phyloP scores from a whole-genome alignment of 2,797 vertebrate species.

The Pelodytes ibericus region DNA sequence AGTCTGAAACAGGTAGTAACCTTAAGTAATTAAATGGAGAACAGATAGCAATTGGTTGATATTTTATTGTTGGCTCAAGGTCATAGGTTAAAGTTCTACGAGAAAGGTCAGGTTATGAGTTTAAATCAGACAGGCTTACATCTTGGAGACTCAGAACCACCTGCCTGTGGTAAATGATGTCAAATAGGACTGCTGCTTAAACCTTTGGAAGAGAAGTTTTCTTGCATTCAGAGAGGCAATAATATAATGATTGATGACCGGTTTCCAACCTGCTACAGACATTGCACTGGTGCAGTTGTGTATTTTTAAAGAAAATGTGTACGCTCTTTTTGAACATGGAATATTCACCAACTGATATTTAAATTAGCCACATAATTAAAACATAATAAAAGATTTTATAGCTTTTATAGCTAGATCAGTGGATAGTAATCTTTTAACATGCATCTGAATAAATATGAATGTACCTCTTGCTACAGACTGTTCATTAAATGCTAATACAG shows the following conservation, averaged over 20 bases:
- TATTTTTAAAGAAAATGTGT: neutral
- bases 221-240: no score
- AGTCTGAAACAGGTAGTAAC: conserved; percentile 31
- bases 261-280: no score
- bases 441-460: neutral
- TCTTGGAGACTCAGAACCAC: neutral
- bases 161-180: neutral
- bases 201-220: no score
- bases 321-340: neutral
- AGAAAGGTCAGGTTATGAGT: conserved; percentile 12
- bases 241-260: no score
- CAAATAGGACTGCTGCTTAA: neutral
- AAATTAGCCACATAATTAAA: conserved; percentile 4
- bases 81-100: conserved; percentile 23
- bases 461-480: neutral
- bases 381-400: neutral
- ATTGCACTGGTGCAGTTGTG: neutral
- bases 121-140: conserved; percentile 22
- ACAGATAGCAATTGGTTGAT: conserved; percentile 13
- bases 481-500: neutral
- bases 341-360: neutral
- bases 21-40: conserved; percentile 29
- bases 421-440: conserved; percentile 1
- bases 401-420: neutral
- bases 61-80: conserved; percentile 29